Conservation (phyloP, 2,888 invertebrate species). For the Cheilosia vulpina region DNA sequence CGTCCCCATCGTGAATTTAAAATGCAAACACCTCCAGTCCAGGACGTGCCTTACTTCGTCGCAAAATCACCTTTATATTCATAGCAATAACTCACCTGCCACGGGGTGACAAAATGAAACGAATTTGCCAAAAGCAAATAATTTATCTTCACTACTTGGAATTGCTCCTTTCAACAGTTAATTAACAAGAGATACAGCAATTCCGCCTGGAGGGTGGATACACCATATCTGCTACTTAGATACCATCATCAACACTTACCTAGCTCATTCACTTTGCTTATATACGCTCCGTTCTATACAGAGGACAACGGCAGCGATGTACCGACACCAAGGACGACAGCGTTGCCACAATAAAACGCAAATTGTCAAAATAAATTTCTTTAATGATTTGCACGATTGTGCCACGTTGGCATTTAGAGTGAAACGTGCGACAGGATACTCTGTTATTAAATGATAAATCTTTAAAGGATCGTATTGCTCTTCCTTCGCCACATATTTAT, state of each 20-base stretch:
- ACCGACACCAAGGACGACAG: constrained; percentile 50
- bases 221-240: constrained; percentile 34
- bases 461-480: constrained; percentile 15
- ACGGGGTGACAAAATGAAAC: constrained; percentile 71
- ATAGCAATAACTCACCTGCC: constrained; percentile 70
- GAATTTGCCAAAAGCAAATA: constrained; percentile 73
- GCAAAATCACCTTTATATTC: constrained; percentile 64
- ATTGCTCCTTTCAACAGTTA: constrained; percentile 73
- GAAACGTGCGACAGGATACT: constrained; percentile 53
- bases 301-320: background rate
- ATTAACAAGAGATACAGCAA: constrained; percentile 61
- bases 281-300: background rate
- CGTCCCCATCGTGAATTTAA: constrained; percentile 32
- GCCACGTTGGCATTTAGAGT: constrained; percentile 63
- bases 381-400: constrained; percentile 76
- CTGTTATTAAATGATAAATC: constrained; percentile 28
- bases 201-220: constrained; percentile 27
- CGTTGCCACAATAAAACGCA: constrained; percentile 73
- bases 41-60: constrained; percentile 23
- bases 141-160: constrained; percentile 70
- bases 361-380: constrained; percentile 76
- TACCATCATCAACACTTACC: constrained; percentile 58
- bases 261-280: constrained; percentile 59
- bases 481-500: background rate
- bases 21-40: constrained; percentile 46